These are phyloP conservation scores for Ispidina lecontei DNA, from an alignment of 2,797 vertebrate genomes.

Conservation along the genomic window DNA sequence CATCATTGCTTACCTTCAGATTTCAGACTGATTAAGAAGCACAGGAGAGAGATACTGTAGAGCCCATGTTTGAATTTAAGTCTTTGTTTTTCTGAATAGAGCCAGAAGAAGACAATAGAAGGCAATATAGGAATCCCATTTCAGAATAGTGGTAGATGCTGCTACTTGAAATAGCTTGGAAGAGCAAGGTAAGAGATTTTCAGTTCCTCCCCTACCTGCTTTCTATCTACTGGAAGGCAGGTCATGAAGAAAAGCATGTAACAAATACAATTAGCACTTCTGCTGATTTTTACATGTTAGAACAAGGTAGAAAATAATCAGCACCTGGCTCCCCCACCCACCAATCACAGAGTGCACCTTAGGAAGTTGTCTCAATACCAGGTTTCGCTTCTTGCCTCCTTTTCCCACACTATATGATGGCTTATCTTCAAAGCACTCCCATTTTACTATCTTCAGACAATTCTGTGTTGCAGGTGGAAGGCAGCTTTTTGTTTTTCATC, in stretches of 20 bases:
- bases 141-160: not conserved
- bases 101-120: not conserved
- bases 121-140: not conserved
- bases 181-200: not conserved
- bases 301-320: conserved; percentile 48
- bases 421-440: conserved; percentile 72
- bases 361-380: conserved; percentile 55
- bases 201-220: not conserved
- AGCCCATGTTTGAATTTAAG: not conserved
- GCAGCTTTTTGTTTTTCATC: conserved; percentile 52
- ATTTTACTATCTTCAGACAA: conserved; percentile 67
- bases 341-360: conserved; percentile 35
- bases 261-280: conserved; percentile 1
- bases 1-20: not conserved
- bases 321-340: conserved; percentile 46
- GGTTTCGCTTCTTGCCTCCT: conserved; percentile 44
- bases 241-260: conserved; percentile 1
- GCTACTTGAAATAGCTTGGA: not conserved
- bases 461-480: conserved; percentile 60
- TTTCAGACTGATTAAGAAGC: not conserved
- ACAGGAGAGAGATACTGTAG: not conserved
- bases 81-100: not conserved
- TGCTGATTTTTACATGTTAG: conserved; percentile 39
- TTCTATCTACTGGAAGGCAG: not conserved
- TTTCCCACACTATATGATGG: conserved; percentile 60